Percentiles rank a stretch among this genome's conserved stretches.
These are phyloP conservation scores for Spialia ferax DNA, from an alignment of 2,888 invertebrate genomes.

Conservation along the genomic window DNA sequence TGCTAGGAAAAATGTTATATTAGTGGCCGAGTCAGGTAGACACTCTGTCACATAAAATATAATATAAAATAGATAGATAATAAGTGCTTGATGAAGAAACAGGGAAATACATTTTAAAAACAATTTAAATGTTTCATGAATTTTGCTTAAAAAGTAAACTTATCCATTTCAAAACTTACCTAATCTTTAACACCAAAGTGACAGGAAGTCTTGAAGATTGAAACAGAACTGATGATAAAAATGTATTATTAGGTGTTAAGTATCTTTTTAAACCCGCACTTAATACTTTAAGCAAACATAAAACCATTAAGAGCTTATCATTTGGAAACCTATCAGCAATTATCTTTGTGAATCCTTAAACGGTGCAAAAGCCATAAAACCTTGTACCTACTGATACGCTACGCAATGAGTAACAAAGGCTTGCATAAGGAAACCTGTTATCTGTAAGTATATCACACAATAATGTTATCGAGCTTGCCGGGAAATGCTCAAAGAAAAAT, in stretches of 20 bases:
- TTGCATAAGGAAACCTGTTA: conserved; percentile 30
- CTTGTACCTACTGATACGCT: conserved; percentile 30
- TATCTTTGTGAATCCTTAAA: conserved; percentile 18
- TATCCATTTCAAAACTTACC: conserved; percentile 1
- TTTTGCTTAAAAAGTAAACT: not conserved
- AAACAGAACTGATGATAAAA: not conserved
- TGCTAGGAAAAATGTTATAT: conserved; percentile 50
- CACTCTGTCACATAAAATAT: not conserved
- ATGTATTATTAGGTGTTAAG: conserved; percentile 10
- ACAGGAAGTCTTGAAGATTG: not conserved
- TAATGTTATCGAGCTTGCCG: conserved; percentile 56
- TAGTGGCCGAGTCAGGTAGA: conserved; percentile 20
- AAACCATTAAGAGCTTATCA: conserved; percentile 15
- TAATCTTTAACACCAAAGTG: not conserved
- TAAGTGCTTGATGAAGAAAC: too few species aligned
- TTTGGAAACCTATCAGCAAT: conserved; percentile 21
- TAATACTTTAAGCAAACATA: conserved; percentile 14
- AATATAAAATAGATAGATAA: too few species aligned
- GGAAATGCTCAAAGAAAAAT: conserved; percentile 56
- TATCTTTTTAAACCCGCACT: not conserved
- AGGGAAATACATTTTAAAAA: too few species aligned
- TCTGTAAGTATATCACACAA: conserved; percentile 47
- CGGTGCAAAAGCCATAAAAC: conserved; percentile 28
- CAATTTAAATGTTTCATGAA: not conserved
- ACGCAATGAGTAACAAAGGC: conserved; percentile 31